Base-by-base conservation (phyloP, 2,797 vertebrate genomes). In the Mus minutoides region DNA sequence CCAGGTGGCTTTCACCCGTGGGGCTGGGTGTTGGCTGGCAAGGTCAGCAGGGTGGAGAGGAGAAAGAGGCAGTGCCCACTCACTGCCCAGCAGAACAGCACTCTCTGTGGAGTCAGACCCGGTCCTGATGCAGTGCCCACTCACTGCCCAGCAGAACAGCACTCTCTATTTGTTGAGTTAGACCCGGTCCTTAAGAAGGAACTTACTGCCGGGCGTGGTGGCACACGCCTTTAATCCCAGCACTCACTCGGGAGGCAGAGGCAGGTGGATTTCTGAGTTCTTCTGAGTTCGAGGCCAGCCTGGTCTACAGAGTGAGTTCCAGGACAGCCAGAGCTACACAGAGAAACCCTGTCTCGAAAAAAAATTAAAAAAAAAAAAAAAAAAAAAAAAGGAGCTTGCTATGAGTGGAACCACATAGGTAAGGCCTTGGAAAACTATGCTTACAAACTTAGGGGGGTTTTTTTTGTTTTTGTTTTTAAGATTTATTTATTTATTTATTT, bases 51-150 rank as follows among this genome's bases (percentile, higher is more conserved):
- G 64, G 13, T 49, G 24, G 29, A 49, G 79, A 31, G 43, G 19
- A 52, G 37, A 52, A 34, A 77, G 11, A n/a, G n/a, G n/a, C n/a
- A n/a, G n/a, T n/a, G n/a, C n/a, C n/a, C n/a, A n/a, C n/a, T n/a
- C 40, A 62, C 43, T 29, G 73, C 60, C 64, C 86, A 60, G 58
- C 54, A 80, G 62, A 89, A 88, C 21, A 85, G 21, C 37, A 1
- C 69, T 92, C 58, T 40, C 16, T 94, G 19, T 79, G 89, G 90
- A 95, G 77, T 82, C 69, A 88, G 92, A 90, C 82, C 94, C 87
- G 24, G 40, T 86, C 76, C 0, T 29, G n/a, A n/a, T n/a, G n/a
- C n/a, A n/a, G n/a, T n/a, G n/a, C n/a, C n/a, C n/a, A n/a, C n/a
- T n/a, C 40, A 62, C 43, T 29, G 73, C 60, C 64, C 86, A 60